phyloP scores from a whole-genome alignment of 2,113 vertebrate genomes.

The Hoplias malabaricus region DNA sequence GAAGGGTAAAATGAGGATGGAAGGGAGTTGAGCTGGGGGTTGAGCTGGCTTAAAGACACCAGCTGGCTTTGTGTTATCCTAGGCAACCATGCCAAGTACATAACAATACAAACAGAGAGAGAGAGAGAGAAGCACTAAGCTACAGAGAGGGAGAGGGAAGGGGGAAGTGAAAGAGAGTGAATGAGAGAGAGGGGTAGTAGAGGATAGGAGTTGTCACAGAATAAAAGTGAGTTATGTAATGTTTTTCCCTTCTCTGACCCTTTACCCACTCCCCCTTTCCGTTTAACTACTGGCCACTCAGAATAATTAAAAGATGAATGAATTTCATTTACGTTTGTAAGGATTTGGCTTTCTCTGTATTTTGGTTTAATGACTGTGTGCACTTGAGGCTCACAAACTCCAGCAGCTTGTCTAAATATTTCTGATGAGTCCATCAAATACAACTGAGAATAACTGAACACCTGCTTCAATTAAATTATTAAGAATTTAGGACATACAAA shows the following conservation, averaged over 20 bases:
- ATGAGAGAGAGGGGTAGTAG: background rate
- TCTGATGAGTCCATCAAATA: too few species aligned
- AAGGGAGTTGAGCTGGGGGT: background rate
- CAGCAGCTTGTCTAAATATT: too few species aligned
- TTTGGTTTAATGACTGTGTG: too few species aligned
- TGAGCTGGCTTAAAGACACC: constrained; percentile 30
- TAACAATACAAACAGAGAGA: constrained; percentile 4
- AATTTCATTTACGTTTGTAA: too few species aligned
- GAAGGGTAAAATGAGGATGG: constrained; percentile 23
- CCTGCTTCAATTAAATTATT: too few species aligned
- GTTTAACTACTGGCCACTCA: background rate
- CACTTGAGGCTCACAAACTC: constrained; percentile 2
- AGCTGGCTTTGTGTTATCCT: constrained; percentile 49
- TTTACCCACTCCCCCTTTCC: background rate
- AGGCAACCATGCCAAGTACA: constrained; percentile 50
- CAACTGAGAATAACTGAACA: too few species aligned
- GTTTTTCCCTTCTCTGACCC: background rate
- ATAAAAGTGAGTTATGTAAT: constrained; percentile 40
- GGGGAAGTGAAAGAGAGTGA: constrained; percentile 10
- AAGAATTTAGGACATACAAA: too few species aligned
- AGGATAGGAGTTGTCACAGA: constrained; percentile 19
- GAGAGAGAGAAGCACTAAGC: background rate
- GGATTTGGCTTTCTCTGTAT: too few species aligned
- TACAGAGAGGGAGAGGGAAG: constrained; percentile 6
- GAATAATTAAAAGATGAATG: background rate